Percentiles rank a stretch among this genome's conserved stretches.
phyloP scores from a whole-genome alignment of 2,113 vertebrate genomes.

The Axis porcinus region DNA sequence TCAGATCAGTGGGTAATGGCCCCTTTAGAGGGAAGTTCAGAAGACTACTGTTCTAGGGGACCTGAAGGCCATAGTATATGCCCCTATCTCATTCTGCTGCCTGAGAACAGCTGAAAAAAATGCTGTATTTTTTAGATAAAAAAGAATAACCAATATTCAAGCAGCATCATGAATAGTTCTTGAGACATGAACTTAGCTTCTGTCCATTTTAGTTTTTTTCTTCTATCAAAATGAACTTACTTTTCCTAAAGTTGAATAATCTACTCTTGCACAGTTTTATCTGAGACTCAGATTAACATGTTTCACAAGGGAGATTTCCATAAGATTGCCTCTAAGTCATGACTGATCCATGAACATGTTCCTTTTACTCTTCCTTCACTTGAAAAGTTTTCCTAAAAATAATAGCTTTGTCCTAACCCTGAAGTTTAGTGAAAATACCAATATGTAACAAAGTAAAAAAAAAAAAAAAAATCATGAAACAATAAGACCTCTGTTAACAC shows the following conservation, averaged over 20 bases:
- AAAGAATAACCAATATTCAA: not conserved
- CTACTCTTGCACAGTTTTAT: not conserved
- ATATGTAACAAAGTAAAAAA: not conserved
- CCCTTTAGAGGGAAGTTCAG: not conserved
- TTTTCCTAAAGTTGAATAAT: not conserved
- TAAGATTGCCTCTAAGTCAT: not conserved
- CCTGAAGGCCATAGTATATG: not conserved
- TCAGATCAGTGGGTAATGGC: not conserved
- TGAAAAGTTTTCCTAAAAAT: not conserved
- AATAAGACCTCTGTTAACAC: not conserved
- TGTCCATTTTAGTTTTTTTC: not conserved
- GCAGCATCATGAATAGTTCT: not conserved
- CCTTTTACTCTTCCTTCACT: not conserved
- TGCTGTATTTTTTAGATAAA: not conserved
- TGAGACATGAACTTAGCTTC: not conserved
- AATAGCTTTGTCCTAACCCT: not conserved
- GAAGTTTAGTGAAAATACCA: not conserved
- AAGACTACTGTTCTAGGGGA: not conserved
- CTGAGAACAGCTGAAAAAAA: not conserved
- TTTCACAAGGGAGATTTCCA: not conserved
- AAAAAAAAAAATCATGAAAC: not conserved
- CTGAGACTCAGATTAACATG: not conserved
- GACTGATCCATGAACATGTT: not conserved
- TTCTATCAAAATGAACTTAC: not conserved
- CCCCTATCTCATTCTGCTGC: no score